These are phyloP conservation scores for Halichoerus grypus DNA, from an alignment of 2,113 vertebrate species.

Conservation along the genomic window DNA sequence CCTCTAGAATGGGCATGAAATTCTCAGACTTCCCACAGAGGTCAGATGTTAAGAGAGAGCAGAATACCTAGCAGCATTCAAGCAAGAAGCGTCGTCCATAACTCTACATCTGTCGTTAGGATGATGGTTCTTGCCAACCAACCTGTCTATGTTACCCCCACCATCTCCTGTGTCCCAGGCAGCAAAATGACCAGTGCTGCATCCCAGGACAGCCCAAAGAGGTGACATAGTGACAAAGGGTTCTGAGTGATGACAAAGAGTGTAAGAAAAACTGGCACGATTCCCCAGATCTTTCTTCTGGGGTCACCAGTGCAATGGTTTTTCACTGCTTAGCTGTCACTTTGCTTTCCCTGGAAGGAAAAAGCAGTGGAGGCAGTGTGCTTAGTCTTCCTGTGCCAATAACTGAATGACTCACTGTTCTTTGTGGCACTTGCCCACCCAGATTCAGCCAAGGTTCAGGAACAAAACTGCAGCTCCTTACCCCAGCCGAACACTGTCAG, in stretches of 20 bases:
- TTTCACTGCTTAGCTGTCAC: neutral
- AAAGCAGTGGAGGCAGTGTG: neutral
- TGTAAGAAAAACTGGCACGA: neutral
- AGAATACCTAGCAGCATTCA: neutral
- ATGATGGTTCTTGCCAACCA: neutral
- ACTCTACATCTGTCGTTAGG: neutral
- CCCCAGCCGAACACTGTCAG: conserved; percentile 58
- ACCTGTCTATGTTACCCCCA: neutral
- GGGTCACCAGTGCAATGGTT: neutral
- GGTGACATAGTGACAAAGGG: neutral
- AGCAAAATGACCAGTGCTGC: neutral
- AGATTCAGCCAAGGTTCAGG: neutral
- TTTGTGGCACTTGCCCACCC: conserved; percentile 52
- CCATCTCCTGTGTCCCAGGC: neutral
- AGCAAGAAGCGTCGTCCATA: neutral
- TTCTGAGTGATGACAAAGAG: neutral
- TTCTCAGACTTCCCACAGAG: neutral
- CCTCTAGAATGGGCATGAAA: neutral
- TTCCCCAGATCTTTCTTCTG: neutral
- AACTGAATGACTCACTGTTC: conserved; percentile 72
- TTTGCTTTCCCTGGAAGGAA: conserved; percentile 14
- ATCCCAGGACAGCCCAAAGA: neutral
- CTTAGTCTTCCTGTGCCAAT: neutral
- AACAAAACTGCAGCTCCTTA: conserved; percentile 64
- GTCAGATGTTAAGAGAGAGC: neutral